Conservation (phyloP, 2,113 vertebrate species). For the Periophthalmodon schlosseri region DNA sequence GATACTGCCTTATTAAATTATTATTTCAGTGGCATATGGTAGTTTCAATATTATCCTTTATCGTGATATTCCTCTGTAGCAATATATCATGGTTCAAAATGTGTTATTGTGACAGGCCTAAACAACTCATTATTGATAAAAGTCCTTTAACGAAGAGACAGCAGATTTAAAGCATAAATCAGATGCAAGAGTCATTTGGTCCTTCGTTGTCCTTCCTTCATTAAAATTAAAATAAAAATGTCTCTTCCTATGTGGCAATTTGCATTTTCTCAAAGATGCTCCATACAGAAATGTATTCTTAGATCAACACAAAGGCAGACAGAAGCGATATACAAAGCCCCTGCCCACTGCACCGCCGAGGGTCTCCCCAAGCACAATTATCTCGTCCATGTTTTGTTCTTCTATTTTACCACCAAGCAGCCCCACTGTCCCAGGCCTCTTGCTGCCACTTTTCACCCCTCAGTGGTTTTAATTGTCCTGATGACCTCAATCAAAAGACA, state of each 20-base stretch:
- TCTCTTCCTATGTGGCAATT: background rate
- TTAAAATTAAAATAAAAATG: no score
- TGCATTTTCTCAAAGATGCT: background rate
- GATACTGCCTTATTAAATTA: no score
- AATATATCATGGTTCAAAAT: no score
- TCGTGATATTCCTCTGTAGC: no score
- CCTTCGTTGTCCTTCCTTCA: no score
- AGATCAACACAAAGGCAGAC: conserved; percentile 21
- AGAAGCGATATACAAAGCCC: conserved; percentile 29
- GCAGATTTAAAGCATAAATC: background rate
- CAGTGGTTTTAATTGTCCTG: conserved; percentile 86
- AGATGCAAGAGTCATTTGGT: background rate
- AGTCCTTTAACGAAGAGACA: background rate
- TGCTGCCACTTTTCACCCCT: conserved; percentile 79
- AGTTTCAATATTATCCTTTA: no score
- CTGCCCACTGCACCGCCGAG: conserved; percentile 30
- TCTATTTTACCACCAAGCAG: conserved; percentile 58
- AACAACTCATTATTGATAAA: background rate
- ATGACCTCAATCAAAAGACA: conserved; percentile 99
- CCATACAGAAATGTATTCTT: conserved; percentile 15
- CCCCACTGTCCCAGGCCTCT: conserved; percentile 50
- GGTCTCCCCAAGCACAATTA: conserved; percentile 35
- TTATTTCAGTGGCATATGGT: no score
- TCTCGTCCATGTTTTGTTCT: conserved; percentile 61
- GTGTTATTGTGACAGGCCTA: no score